Base-by-base conservation (phyloP, 2,797 vertebrate genomes). In the Gadopsis marmoratus region DNA sequence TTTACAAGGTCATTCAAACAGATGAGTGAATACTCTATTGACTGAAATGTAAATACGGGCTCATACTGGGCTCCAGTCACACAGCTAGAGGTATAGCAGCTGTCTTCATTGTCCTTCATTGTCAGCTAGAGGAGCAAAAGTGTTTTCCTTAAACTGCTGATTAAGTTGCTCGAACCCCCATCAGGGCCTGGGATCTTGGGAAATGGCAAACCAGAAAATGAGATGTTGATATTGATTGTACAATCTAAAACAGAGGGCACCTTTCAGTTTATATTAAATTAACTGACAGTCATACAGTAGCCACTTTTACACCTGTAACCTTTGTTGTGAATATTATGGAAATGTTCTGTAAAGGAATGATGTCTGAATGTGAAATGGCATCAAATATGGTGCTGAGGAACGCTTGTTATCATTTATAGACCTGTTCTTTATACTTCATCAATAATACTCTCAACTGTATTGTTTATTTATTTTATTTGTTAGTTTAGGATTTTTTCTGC, bases 1-100 rank as follows among this genome's bases (percentile, higher is more conserved):
- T 84, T 91, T 90, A 92, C 93, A 94, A 95, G 93, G 93, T 93
- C 92, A 92, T 82, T 93, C 88, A 91, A 92, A 92, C 91, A 84
- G 86, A 88, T 86, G 83, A 93, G 87, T 92, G 90, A 93, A 92
- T 86, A 77, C 88, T 88, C 88, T 89, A 91, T 90, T 90, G 86
- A 89, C 91, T 89, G 86, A 90, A 90, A 92, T 93, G 92, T 93
- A 93, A 93, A 93, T 91, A 93, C 35, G 10, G 71, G 86, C 87
- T 89, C 79, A 83, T 45, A 71, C 82, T 71, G 76, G 77, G 81
- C 87, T 86, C 62, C 67, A 83, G 86, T 87, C 89, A 60, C 86
- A 86, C 78, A 75, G 71, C 79, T 73, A 66, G 58, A 88, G 73
- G 64, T 83, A 74, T 60, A 77, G 81, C 71, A 48, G 56, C 72